Conservation (phyloP, 2,797 vertebrate species). For the Malacoraja senta region DNA sequence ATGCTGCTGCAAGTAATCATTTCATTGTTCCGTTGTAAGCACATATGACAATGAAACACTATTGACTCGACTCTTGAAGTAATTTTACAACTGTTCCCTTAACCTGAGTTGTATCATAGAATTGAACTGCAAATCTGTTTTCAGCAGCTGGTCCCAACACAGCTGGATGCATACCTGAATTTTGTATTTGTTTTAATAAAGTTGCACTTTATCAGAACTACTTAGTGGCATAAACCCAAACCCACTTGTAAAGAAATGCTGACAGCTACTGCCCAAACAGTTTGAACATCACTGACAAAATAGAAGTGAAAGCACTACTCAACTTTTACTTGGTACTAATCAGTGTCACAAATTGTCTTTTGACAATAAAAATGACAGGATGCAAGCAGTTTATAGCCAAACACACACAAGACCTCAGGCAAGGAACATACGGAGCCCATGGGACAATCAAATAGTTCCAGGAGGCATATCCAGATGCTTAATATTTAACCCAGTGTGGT, state of each 20-base stretch:
- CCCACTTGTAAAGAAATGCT: neutral
- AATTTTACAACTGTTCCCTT: neutral
- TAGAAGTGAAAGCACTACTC: neutral
- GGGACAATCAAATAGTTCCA: neutral
- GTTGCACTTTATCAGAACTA: neutral
- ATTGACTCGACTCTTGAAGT: neutral
- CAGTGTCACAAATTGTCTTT: neutral
- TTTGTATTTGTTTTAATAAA: neutral
- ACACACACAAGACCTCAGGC: neutral
- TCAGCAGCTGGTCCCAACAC: neutral
- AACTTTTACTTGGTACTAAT: neutral
- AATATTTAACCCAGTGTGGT: neutral
- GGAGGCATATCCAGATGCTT: neutral
- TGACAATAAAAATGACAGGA: conserved; percentile 27
- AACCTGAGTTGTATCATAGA: neutral
- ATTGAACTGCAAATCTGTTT: neutral
- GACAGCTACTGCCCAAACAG: neutral
- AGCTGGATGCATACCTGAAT: neutral
- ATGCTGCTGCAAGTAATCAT: no score
- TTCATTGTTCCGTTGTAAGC: no score
- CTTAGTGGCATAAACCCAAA: neutral
- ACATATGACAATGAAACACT: no score
- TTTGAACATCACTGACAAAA: conserved; percentile 9
- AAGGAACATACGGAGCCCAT: neutral
- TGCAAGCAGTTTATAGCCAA: neutral